phyloP scores from a whole-genome alignment of 1,140 invertebrate genomes.

The Leptinotarsa lineolata region DNA sequence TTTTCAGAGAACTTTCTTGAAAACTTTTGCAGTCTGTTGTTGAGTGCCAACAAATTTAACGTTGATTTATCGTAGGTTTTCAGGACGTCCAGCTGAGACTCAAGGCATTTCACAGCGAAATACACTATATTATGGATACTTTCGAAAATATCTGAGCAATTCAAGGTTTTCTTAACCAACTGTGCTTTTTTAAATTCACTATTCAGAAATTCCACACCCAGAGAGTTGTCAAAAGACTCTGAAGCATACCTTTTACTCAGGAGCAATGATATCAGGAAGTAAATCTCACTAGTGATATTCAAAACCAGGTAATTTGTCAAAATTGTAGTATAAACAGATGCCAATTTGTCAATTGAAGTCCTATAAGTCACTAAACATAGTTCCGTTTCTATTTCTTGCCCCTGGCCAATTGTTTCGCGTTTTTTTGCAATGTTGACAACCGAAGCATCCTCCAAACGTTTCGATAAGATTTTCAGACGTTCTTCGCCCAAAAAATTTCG shows the following conservation, averaged over 20 bases:
- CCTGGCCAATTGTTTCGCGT: constrained; percentile 19
- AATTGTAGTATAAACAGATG: constrained; percentile 57
- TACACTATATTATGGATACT: constrained; percentile 65
- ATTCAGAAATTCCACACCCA: constrained; percentile 35
- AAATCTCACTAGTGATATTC: constrained; percentile 64
- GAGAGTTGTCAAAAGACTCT: constrained; percentile 20
- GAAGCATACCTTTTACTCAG: constrained; percentile 38
- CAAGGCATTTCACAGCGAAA: constrained; percentile 62
- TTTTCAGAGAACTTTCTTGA: constrained; percentile 56
- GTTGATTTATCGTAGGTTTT: constrained; percentile 61
- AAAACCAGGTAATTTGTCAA: constrained; percentile 59
- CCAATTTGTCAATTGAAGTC: constrained; percentile 56
- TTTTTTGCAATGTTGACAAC: constrained; percentile 28
- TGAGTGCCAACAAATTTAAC: constrained; percentile 61
- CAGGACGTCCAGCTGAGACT: constrained; percentile 57
- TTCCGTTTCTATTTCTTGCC: constrained; percentile 46
- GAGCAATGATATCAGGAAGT: constrained; percentile 63
- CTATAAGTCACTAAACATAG: constrained; percentile 54
- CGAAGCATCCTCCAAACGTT: constrained; percentile 16
- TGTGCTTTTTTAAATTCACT: constrained; percentile 12
- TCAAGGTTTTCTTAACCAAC: not conserved
- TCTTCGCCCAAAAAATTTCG: constrained; percentile 41
- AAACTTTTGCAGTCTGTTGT: constrained; percentile 60
- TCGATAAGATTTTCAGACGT: constrained; percentile 41
- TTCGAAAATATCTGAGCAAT: constrained; percentile 39